phyloP scores from a whole-genome alignment of 2,888 invertebrate genomes.

The Scaptomyza polygonia region DNA sequence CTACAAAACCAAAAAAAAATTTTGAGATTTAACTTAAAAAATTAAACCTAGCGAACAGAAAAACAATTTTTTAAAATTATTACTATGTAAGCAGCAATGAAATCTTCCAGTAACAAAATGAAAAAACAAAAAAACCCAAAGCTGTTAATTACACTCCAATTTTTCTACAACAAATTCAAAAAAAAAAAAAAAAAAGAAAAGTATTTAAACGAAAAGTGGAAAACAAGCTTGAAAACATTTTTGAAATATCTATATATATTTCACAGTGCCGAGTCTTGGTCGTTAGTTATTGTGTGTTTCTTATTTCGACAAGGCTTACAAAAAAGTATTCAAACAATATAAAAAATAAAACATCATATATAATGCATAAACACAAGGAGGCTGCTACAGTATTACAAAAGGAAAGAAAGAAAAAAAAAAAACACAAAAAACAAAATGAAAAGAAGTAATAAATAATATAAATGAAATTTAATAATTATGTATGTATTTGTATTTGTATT shows the following conservation, averaged over 20 bases:
- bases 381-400: constrained; percentile 81
- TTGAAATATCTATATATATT: constrained; percentile 1
- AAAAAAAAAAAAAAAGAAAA: no score
- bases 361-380: constrained; percentile 68
- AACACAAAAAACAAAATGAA: no score
- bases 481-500: constrained; percentile 23
- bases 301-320: constrained; percentile 20
- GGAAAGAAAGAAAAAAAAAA: constrained; percentile 35
- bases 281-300: constrained; percentile 33
- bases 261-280: constrained; percentile 12
- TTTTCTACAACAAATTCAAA: constrained; percentile 63
- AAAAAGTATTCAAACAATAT: constrained; percentile 32
- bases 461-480: constrained; percentile 53
- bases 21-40: constrained; percentile 48
- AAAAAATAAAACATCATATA: constrained; percentile 17
- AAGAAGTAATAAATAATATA: constrained; percentile 25
- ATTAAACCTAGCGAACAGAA: constrained; percentile 56
- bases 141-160: constrained; percentile 69
- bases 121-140: constrained; percentile 50
- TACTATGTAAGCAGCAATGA: constrained; percentile 68
- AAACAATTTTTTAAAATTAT: constrained; percentile 63
- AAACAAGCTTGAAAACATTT: constrained; percentile 10
- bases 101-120: constrained; percentile 69
- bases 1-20: constrained; percentile 48
- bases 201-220: constrained; percentile 8